Base-by-base conservation (phyloP, 2,113 vertebrate genomes). In the Ammodytes dubius region DNA sequence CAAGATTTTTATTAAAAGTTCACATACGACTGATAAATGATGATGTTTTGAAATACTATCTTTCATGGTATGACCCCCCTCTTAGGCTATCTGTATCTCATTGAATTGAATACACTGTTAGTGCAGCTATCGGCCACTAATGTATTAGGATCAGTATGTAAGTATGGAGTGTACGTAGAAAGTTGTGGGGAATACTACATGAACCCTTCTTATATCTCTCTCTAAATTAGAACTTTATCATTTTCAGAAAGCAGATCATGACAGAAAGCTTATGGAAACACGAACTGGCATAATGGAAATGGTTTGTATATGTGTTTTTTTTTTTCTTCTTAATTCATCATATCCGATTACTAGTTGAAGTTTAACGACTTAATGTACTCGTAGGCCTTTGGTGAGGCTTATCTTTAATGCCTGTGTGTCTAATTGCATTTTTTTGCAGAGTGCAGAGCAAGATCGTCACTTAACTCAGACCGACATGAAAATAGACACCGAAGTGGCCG, bases 401-500 rank as follows among this genome's bases (percentile, higher is more conserved):
- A 6, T 73, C 10, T n/a, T 46, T 58, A 40, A 68, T 42, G 39
- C 3, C 1, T 46, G 5, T 46, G 5, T 27, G 40, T 81, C 7
- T 70, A 2, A 12, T 52, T 50, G 14, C 3, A 39, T 52, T 42
- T 27, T 76, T 68, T 56, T 19, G 66, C 86, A 99, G 98, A 95
- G 96, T 0, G 95, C 96, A 7, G 96, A 98, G 40, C 96, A 99
- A 52, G 97, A 98, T 45, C 94, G 96, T 39, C 95, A 96, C 75
- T 84, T 98, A 88, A 97, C 97, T 27, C 95, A 97, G 66, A 97
- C 96, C 2, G 96, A 98, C 89, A 95, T 97, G 91, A 99, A 98
- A 91, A 98, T 99, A 70, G 97, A 99, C 84, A 99, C 98, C 0
- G 98, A 99, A 91, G 96, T 99, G 45, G 97, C 98, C 0, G 98